These are phyloP conservation scores for Anodontia alba DNA, from an alignment of 2,888 invertebrate species.

Conservation along the genomic window DNA sequence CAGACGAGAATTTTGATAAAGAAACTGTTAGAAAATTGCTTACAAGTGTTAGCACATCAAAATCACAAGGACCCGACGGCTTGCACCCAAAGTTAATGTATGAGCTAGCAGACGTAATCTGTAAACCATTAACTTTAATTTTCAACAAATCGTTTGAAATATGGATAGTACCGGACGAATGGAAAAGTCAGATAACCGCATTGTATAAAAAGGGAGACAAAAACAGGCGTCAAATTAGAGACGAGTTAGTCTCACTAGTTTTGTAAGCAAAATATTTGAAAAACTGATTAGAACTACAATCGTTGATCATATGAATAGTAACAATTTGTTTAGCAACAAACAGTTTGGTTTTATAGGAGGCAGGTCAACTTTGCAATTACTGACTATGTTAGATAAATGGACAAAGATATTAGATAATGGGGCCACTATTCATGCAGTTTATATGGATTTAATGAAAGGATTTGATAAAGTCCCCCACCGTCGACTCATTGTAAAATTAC, in stretches of 20 bases:
- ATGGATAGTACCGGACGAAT: conserved; percentile 4
- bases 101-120: conserved; percentile 7
- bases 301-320: conserved; percentile 23
- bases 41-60: neutral
- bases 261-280: too few species aligned
- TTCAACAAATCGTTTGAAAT: conserved; percentile 6
- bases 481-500: conserved; percentile 11
- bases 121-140: conserved; percentile 6
- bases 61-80: neutral
- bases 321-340: conserved; percentile 35
- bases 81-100: conserved; percentile 2
- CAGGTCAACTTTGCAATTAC: conserved; percentile 26
- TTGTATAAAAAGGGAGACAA: conserved; percentile 32
- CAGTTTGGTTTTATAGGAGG: conserved; percentile 33
- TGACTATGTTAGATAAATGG: conserved; percentile 20
- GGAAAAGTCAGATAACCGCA: conserved; percentile 14
- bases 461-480: conserved; percentile 20
- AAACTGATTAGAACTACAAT: conserved; percentile 19
- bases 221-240: conserved; percentile 25
- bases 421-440: neutral
- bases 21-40: neutral
- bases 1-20: neutral
- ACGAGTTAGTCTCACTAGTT: conserved; percentile 28
- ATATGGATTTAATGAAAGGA: conserved; percentile 16
- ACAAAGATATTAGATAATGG: neutral